Percentiles rank a stretch among this genome's conserved stretches.
Conservation (phyloP, 2,113 vertebrate genomes). For the Empidonax traillii region DNA sequence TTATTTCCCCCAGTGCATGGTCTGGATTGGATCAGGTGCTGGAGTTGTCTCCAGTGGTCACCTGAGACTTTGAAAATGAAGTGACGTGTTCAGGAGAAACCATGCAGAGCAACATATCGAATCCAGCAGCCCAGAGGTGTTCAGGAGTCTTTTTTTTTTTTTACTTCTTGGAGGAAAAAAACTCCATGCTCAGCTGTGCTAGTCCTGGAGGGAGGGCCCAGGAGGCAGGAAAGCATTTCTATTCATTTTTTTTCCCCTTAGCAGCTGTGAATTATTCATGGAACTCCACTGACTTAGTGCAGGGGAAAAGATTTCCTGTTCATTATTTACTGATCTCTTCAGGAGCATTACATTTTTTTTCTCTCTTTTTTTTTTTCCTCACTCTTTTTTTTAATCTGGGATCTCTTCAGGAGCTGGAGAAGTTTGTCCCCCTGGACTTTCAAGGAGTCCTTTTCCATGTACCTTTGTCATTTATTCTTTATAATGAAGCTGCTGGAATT, state of each 20-base stretch:
- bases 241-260: not conserved
- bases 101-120: not conserved
- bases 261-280: constrained; percentile 19
- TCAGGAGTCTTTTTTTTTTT: not conserved
- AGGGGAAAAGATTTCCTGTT: not conserved
- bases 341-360: not conserved
- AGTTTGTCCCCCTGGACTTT: not conserved
- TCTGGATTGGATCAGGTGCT: not conserved
- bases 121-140: not conserved
- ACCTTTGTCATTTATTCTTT: constrained; percentile 22
- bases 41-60: not conserved
- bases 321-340: constrained; percentile 4
- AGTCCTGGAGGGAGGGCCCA: not conserved
- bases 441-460: not conserved
- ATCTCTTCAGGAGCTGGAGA: not conserved
- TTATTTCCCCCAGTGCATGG: not conserved
- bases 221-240: not conserved
- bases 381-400: not conserved
- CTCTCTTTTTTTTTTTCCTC: not conserved
- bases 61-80: not conserved
- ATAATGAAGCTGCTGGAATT: constrained; percentile 14
- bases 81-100: not conserved
- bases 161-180: not conserved
- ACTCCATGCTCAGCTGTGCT: not conserved
- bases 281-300: not conserved